Evolutionary conservation across 2,888 invertebrate species (phyloP), one percentile per base, ranked within the genome.

Genomic region (Lepas anatifera): DNA sequence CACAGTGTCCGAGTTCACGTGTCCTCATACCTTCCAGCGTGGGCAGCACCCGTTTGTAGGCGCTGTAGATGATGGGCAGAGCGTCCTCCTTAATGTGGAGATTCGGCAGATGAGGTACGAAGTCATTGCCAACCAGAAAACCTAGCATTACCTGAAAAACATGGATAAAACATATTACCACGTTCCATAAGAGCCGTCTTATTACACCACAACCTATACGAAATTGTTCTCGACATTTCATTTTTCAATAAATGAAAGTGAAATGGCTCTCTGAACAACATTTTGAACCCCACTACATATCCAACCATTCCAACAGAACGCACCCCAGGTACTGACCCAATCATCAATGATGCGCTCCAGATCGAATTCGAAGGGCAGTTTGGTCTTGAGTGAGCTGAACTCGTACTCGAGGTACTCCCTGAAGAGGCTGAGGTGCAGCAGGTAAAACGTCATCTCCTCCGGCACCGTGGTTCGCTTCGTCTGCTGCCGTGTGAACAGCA

Each of bases 61-160:
- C 89, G 76, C 86, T 85, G 81, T 95, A 97, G 52, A 99, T 82
- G 73, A 90, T 78, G 0, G 95, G 91, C 73, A 98, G 81, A 22
- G 95, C 94, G 77, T 94, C 93, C 77, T 90, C 89, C 75, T 87
- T 87, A 74, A 99, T 98, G 80, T 98, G 95, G 79, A 99, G 85
- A 80, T 95, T 89, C 3, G 98, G 98, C 74, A 98, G 83, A 82
- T 96, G 87, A 0, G 98, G 98, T 76, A 99, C 92, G 80, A 99
- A 99, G 81, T 99, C 98, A 78, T 99, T 99, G 73, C 98, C 98
- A 18, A 98, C 92, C 35, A 98, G 81, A 79, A 97, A 97, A 1
- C 95, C 94, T 94, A 98, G 94, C 27, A 98, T 80, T 39, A 98
- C 82, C 83, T 83, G 74, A 18, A n/a, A n/a, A n/a, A n/a, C n/a